Conservation (phyloP, 1,140 invertebrate species). For the Calliopsis andreniformis region DNA sequence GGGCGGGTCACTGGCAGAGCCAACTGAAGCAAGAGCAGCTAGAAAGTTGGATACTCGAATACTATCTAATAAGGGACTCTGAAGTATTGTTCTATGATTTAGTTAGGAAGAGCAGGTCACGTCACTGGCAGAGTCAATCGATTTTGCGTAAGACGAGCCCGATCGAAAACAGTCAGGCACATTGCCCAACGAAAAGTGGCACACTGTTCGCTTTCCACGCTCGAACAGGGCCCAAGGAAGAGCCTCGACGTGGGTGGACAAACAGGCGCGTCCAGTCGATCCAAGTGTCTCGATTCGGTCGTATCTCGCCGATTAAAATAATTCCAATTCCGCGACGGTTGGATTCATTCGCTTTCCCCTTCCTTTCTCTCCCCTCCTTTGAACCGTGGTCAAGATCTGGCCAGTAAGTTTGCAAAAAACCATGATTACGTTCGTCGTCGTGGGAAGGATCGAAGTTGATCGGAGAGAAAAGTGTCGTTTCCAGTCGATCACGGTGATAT, state of each 20-base stretch:
- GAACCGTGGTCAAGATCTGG: too few species aligned
- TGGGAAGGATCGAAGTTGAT: background rate
- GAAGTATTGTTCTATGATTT: too few species aligned
- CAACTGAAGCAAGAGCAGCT: too few species aligned
- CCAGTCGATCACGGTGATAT: background rate
- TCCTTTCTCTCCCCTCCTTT: too few species aligned
- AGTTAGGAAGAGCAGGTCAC: too few species aligned
- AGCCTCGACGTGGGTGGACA: conserved; percentile 66
- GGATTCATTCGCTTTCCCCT: background rate
- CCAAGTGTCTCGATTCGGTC: conserved; percentile 55
- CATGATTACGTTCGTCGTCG: background rate
- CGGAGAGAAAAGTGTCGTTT: background rate
- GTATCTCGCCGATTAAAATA: conserved; percentile 28
- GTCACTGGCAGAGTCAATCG: background rate
- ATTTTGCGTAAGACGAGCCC: conserved; percentile 16
- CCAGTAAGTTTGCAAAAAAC: background rate
- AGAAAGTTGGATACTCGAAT: too few species aligned
- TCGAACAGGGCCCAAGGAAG: conserved; percentile 23
- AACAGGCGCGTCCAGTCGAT: conserved; percentile 60
- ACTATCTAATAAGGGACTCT: too few species aligned
- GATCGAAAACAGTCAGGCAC: background rate
- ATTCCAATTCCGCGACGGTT: background rate
- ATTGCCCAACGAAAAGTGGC: conserved; percentile 65
- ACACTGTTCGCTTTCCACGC: conserved; percentile 64
- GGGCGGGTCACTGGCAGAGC: too few species aligned